phyloP scores from a whole-genome alignment of 2,888 invertebrate species.

The Lottia gigantea region DNA sequence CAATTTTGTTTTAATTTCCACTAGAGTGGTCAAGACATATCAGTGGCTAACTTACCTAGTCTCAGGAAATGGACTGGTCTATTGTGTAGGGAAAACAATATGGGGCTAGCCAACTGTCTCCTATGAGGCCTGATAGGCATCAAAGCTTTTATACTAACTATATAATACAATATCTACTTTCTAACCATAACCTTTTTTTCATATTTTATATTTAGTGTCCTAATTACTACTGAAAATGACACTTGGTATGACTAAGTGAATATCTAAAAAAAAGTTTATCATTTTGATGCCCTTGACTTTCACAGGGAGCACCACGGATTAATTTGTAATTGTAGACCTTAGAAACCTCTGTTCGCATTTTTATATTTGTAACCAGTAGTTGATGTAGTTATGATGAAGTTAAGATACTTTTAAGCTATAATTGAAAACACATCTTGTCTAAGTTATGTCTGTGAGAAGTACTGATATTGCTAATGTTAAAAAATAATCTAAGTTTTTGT shows the following conservation, averaged over 20 bases:
- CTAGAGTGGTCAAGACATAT: background rate
- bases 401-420: no score
- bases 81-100: slow-evolving; percentile 22
- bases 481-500: no score
- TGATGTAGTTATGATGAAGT: no score
- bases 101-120: slow-evolving; percentile 13
- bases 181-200: background rate
- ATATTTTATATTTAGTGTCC: background rate
- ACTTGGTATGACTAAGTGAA: background rate
- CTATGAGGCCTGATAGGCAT: slow-evolving; percentile 2
- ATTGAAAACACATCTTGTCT: no score
- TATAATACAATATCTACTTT: background rate
- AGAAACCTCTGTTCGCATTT: no score
- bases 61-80: slow-evolving; percentile 16
- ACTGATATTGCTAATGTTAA: no score
- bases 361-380: no score
- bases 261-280: background rate
- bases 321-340: no score
- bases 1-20: background rate
- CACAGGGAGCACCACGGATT: no score
- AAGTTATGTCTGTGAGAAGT: no score
- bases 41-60: background rate
- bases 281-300: background rate
- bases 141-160: slow-evolving; percentile 1
- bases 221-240: background rate